A percentile compares a stretch with the other conserved stretches of the same genome.
phyloP scores from a whole-genome alignment of 35 echinoderm and acorn worm species.

The Nesometra sesokonis region DNA sequence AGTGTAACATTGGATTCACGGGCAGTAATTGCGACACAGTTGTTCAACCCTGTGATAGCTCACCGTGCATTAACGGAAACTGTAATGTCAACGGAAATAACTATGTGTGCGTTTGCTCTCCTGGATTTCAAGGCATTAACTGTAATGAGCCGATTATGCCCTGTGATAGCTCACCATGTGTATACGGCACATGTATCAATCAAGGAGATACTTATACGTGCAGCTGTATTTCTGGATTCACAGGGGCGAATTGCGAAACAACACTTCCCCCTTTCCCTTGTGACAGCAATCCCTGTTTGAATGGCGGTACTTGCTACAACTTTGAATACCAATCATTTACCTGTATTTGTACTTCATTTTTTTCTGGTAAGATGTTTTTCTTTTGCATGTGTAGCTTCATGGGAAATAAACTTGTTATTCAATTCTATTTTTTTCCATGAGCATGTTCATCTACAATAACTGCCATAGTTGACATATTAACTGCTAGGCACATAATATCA shows the following conservation, averaged over 20 bases:
- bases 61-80: constrained; percentile 17
- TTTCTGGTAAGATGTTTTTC: constrained; percentile 38
- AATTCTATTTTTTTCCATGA: no score
- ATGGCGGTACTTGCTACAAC: constrained; percentile 38
- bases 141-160: constrained; percentile 55
- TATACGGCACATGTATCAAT: constrained; percentile 57
- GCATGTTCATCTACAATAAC: no score
- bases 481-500: no score
- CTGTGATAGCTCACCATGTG: constrained; percentile 80
- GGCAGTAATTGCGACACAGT: constrained; percentile 36
- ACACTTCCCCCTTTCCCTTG: constrained; percentile 54
- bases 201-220: constrained; percentile 20
- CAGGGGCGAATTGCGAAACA: constrained; percentile 46
- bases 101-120: constrained; percentile 30
- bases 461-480: no score
- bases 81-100: constrained; percentile 21
- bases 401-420: no score
- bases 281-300: constrained; percentile 58
- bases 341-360: constrained; percentile 43
- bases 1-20: constrained; percentile 39
- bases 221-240: constrained; percentile 29
- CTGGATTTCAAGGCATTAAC: constrained; percentile 40
- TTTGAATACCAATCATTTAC: constrained; percentile 31
- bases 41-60: constrained; percentile 30
- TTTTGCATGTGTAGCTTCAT: no score